These are phyloP conservation scores for Pheucticus melanocephalus DNA, from an alignment of 2,113 vertebrate species.

Conservation along the genomic window DNA sequence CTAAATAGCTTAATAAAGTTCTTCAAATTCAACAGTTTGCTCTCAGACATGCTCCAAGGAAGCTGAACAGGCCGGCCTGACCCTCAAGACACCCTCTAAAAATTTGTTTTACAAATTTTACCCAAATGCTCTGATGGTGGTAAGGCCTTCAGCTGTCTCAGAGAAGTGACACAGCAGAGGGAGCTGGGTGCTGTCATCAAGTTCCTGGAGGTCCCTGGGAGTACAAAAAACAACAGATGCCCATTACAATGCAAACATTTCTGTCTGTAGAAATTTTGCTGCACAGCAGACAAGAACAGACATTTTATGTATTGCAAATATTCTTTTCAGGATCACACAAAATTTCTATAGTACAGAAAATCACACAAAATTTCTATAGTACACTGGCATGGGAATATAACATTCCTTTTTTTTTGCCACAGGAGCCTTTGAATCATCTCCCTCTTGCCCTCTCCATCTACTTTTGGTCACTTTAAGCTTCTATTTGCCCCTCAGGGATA, in stretches of 20 bases:
- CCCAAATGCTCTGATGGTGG: conserved; percentile 95
- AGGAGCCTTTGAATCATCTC: not conserved
- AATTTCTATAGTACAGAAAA: not conserved
- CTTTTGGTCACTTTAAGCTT: not conserved
- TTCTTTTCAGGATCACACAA: not conserved
- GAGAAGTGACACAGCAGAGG: conserved; percentile 97
- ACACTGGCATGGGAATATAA: not conserved
- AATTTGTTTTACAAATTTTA: conserved; percentile 27
- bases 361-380: not conserved
- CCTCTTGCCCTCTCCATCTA: not conserved
- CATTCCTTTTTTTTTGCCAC: not conserved
- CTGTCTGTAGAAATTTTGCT: not conserved
- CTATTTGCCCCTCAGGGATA: not conserved
- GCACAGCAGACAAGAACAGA: not conserved
- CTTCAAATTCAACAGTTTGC: not conserved
- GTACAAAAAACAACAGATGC: not conserved
- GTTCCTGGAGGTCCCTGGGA: conserved; percentile 91
- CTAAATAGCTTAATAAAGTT: not conserved
- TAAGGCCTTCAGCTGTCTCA: conserved; percentile 95
- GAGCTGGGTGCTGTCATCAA: conserved; percentile 94
- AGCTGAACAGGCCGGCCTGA: not conserved
- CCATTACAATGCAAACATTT: not conserved
- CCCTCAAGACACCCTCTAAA: not conserved
- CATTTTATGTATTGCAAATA: not conserved
- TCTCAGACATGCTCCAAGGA: not conserved